Evolutionary conservation across 2,113 vertebrate species (phyloP), one percentile per base, ranked within the genome.

Genomic region (Boulengeromyrus knoepffleri): DNA sequence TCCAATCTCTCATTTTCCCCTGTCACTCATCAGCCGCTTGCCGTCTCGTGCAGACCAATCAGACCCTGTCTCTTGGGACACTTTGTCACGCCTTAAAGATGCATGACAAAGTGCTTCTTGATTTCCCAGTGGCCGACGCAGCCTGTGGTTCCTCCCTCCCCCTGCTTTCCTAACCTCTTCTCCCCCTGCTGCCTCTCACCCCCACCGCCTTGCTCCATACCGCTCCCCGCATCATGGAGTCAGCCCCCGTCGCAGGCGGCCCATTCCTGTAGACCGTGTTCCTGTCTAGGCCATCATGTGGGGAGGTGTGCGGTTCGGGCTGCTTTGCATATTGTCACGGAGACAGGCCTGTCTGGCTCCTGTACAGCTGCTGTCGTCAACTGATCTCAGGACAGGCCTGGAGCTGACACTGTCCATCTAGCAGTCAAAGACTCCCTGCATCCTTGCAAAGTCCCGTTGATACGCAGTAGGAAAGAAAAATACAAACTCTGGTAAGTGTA

Each of bases 91-190:
- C 96, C 95, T 96, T 96, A 96, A 95, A 95, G 95, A 96, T 96
- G 96, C 95, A 96, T 95, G 95, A 96, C 95, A 96, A 96, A 96
- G 95, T 96, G 94, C 93, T 94, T 94, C 94, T 95, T 96, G 95
- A 96, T 96, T 96, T 96, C 96, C 96, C 96, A 95, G 94, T 96
- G 95, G 96, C 95, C 94, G 27, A 15, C 39, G 90, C 94, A 93
- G 92, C 94, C 94, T 95, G 91, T 93, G 93, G 93, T 92, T 92
- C 93, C 94, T 92, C 92, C 77, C 90, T 0, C 92, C 91, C 92
- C 87, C 87, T 46, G 91, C 93, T 92, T 91, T n/a, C 89, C 92
- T 91, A 36, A 21, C 85, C 83, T 42, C 47, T 56, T 53, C n/a
- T 39, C 31, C 50, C 42, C 89, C 88, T 31, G 27, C 88, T 19